Evolutionary conservation across 1,140 invertebrate species (phyloP).

Genomic region (Colletes latitarsis): DNA sequence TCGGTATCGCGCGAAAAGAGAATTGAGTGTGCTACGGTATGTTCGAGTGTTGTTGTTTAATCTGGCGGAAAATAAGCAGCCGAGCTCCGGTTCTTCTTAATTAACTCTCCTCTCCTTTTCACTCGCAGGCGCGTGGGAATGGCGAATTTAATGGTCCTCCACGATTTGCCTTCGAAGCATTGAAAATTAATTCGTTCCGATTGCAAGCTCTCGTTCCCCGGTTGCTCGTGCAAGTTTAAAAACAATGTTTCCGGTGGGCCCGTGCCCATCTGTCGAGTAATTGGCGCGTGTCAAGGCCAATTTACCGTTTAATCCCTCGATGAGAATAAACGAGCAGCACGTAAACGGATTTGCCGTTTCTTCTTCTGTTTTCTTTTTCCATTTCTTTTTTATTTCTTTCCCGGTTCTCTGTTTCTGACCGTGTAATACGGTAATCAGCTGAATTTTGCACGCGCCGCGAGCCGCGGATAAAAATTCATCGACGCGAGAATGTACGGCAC

Average conservation of each 20-base stretch:
- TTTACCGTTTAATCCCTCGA: slow-evolving; percentile 52
- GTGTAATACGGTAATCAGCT: slow-evolving; percentile 25
- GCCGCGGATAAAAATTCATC: slow-evolving; percentile 18
- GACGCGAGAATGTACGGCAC: background rate
- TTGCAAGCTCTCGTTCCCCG: background rate
- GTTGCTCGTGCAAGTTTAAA: slow-evolving; percentile 21
- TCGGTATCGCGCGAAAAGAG: too few relatives aligned
- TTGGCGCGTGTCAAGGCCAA: slow-evolving; percentile 39
- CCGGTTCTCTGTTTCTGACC: background rate
- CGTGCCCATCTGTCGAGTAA: slow-evolving; percentile 24
- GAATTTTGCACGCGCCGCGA: background rate
- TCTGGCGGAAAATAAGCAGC: slow-evolving; percentile 15
- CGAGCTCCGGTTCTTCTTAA: slow-evolving; percentile 14
- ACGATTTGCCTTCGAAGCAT: slow-evolving; percentile 20
- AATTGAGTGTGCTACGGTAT: too few relatives aligned
- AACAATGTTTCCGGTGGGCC: slow-evolving; percentile 19
- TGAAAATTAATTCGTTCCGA: slow-evolving; percentile 38
- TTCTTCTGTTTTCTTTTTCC: background rate
- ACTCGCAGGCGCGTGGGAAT: background rate
- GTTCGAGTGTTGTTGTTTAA: slow-evolving; percentile 24
- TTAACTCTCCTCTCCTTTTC: slow-evolving; percentile 17
- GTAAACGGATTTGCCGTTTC: slow-evolving; percentile 37
- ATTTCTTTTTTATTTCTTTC: too few relatives aligned
- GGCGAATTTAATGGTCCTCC: slow-evolving; percentile 9
- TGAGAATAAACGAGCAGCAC: slow-evolving; percentile 44